These are phyloP conservation scores for Spinus pinus DNA, from an alignment of 2,797 vertebrate species.

Conservation along the genomic window DNA sequence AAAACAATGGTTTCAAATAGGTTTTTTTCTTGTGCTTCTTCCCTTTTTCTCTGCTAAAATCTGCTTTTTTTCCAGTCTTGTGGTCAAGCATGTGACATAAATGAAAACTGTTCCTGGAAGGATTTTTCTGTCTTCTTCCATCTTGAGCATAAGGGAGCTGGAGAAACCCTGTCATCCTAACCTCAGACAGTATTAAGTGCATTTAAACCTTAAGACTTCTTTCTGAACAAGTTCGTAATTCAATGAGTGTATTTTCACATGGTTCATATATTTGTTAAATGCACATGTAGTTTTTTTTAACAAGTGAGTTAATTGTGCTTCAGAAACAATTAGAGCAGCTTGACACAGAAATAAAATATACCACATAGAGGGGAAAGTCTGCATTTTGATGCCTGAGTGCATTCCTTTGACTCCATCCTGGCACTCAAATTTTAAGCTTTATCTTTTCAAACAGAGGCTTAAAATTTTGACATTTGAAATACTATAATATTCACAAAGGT, in stretches of 20 bases:
- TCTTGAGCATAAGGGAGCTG: not conserved
- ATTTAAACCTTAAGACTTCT: not conserved
- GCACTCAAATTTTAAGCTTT: not conserved
- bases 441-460: not conserved
- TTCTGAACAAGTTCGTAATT: not conserved
- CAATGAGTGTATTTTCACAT: not conserved
- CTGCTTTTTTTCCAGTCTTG: not conserved
- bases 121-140: not conserved
- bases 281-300: not conserved
- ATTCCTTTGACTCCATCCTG: not conserved
- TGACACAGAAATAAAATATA: not conserved
- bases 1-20: not conserved
- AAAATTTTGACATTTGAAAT: not conserved
- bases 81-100: not conserved
- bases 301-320: not conserved
- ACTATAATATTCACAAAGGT: not conserved
- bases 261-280: not conserved
- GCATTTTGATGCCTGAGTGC: not conserved
- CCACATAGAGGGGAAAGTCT: not conserved
- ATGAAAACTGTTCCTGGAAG: not conserved
- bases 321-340: not conserved
- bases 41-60: not conserved
- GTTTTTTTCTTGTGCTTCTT: not conserved
- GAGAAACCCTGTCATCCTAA: not conserved
- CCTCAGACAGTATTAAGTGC: not conserved